Base-by-base conservation (phyloP, 1,140 invertebrate species). In the Panulirus ornatus region DNA sequence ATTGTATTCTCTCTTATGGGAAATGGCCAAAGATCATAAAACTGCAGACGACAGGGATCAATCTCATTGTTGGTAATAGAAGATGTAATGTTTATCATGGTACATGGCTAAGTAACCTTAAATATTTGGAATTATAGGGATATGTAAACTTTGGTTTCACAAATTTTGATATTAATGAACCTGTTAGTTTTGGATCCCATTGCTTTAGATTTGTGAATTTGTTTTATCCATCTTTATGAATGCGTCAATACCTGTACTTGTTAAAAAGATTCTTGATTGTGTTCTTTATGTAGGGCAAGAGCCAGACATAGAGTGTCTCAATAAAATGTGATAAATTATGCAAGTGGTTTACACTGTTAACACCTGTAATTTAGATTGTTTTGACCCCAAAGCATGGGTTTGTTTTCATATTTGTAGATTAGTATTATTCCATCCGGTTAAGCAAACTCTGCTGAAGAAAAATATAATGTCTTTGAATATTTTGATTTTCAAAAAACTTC, bases 271-370 rank as follows among this genome's bases (percentile, higher is more conserved):
- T 78, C 9, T 44, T 27, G 22, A 78, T 42, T 76, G 75, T 78
- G 30, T 44, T 44, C 75, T 19, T 47, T 47, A 30, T 78, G 40
- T 78, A 78, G 75, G 40, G 75, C 75, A 78, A 47, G 22, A 44
- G 42, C 75, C 75, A 78, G 14, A 42, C 6, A 8, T 42, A 58
- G 54, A 58, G 38, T 42, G 36, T 75, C 73, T 75, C 36, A 75
- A 78, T 44, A 78, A 44, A 78, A 38, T 27, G 44, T 78, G 75
- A 44, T 38, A 11, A 44, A 78, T 11, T 44, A 22, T 27, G 2
- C 11, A 78, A 78, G 1, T 78, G 14, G 42, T 78, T 78, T 78
- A 22, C 16, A 40, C 75, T 78, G 22, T 78, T 6, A 44, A n/a
- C 58, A 30, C 58, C 58, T 66, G n/a, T 0, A 66, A 66, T 30